phyloP scores from a whole-genome alignment of 1,140 invertebrate genomes.

The Araneus ventricosus region DNA sequence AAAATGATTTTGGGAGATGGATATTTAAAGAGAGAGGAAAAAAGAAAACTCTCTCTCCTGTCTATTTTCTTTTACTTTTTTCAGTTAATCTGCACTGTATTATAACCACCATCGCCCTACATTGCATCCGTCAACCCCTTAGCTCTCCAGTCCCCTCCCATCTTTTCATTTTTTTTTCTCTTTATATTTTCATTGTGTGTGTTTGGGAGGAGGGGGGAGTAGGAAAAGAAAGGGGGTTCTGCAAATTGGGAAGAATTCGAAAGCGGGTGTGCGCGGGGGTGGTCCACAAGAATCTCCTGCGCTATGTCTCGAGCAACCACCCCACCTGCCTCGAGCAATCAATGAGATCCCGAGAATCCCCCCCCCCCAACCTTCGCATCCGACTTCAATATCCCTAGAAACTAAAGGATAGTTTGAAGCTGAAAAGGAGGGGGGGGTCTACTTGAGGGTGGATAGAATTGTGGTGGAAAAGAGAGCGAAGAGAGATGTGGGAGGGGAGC shows the following conservation, averaged over 20 bases:
- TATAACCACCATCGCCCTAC: constrained; percentile 73
- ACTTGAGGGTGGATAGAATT: background rate
- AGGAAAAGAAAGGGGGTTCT: background rate
- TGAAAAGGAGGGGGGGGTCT: background rate
- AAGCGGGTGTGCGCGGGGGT: background rate
- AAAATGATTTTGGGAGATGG: too few relatives aligned
- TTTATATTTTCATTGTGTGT: constrained; percentile 52
- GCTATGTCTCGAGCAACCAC: constrained; percentile 35
- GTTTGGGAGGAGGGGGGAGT: background rate
- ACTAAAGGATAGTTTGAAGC: constrained; percentile 33
- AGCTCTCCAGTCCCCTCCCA: background rate
- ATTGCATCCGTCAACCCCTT: constrained; percentile 69
- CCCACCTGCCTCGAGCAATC: constrained; percentile 71
- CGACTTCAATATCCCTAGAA: constrained; percentile 37
- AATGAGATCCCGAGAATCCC: constrained; percentile 55
- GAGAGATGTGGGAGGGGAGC: background rate
- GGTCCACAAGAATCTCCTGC: constrained; percentile 5
- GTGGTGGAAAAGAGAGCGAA: background rate
- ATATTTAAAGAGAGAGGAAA: constrained; percentile 32
- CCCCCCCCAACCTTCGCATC: constrained; percentile 6
- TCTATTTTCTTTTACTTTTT: constrained; percentile 74
- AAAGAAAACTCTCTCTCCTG: background rate
- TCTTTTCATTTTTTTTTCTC: constrained; percentile 33
- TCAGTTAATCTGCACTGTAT: constrained; percentile 73
- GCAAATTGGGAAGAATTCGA: constrained; percentile 26